Base-by-base conservation (phyloP, 2,797 vertebrate genomes). In the Florisuga fusca region DNA sequence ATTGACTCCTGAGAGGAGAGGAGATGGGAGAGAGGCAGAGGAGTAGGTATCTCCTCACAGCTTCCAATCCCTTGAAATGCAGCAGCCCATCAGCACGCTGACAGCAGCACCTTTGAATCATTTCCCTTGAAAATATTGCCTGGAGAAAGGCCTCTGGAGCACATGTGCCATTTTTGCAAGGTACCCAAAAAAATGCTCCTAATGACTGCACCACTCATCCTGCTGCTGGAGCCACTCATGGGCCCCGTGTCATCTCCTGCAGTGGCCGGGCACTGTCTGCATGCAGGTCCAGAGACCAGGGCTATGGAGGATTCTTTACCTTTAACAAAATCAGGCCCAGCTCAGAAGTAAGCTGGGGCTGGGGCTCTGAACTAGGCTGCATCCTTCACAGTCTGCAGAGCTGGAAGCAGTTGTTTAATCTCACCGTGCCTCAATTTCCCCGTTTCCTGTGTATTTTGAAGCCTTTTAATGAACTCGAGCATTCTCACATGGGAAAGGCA, bases 401-500 rank as follows among this genome's bases (percentile, higher is more conserved):
- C 76, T 81, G 51, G 91, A 92, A 87, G 61, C 43, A 58, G 84
- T 45, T 41, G 80, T 63, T 87, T 85, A 85, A 89, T 89, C 85
- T 69, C 84, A 22, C 41, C 31, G n/a, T 8, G 2, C 79, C 4
- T 6, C 3, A 5, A 62, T 86, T 89, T 92, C 76, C 64, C 66
- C 12, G 9, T 83, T 95, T 90, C 63, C 89, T 87, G 83, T 83
- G 58, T 94, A 61, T 85, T 93, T 91, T 93, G 79, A 77, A 81
- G 29, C 26, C 73, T 46, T 29, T 53, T 76, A 92, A 88, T 64
- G 85, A 86, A 88, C 51, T 57, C 69, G 46, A 86, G 45, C 66
- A 57, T 41, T 79, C 54, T 58, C 23, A 7, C 46, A 59, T 41
- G 83, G 78, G 31, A 89, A 94, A 92, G 67, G 50, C 84, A 46